Conservation (phyloP, 2,888 invertebrate genomes). For the Unio delphinus region DNA sequence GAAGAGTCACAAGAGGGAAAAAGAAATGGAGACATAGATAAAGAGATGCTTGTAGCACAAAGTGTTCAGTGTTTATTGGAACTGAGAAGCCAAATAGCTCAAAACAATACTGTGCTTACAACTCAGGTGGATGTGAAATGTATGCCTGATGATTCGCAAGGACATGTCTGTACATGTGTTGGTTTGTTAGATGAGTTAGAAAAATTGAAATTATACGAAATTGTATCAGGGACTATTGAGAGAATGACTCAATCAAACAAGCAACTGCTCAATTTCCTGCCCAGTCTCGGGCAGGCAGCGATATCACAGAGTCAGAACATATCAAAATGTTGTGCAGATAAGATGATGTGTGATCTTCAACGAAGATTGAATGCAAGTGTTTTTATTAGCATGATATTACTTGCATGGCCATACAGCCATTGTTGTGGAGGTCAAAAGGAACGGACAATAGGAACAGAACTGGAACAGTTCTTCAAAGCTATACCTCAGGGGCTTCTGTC, state of each 20-base stretch:
- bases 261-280: too few species aligned
- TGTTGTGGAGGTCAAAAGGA: background rate
- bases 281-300: too few species aligned
- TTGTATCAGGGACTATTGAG: conserved; percentile 11
- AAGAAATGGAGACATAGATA: background rate
- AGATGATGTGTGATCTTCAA: background rate
- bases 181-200: conserved; percentile 36
- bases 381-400: conserved; percentile 33
- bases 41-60: background rate
- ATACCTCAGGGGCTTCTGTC: too few species aligned
- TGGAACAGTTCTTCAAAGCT: too few species aligned
- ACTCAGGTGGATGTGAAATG: conserved; percentile 39
- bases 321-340: too few species aligned
- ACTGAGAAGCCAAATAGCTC: background rate
- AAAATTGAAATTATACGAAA: conserved; percentile 16
- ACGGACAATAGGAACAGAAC: too few species aligned
- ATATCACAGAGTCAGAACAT: too few species aligned
- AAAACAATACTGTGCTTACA: conserved; percentile 19
- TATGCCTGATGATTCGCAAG: conserved; percentile 14
- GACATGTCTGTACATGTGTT: conserved; percentile 25
- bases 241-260: conserved; percentile 2
- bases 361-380: background rate
- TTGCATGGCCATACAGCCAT: conserved; percentile 42
- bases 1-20: conserved; percentile 3
- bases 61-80: background rate